Evolutionary conservation across 1,140 invertebrate species (phyloP).

Genomic region (Tyrophagus putrescentiae): DNA sequence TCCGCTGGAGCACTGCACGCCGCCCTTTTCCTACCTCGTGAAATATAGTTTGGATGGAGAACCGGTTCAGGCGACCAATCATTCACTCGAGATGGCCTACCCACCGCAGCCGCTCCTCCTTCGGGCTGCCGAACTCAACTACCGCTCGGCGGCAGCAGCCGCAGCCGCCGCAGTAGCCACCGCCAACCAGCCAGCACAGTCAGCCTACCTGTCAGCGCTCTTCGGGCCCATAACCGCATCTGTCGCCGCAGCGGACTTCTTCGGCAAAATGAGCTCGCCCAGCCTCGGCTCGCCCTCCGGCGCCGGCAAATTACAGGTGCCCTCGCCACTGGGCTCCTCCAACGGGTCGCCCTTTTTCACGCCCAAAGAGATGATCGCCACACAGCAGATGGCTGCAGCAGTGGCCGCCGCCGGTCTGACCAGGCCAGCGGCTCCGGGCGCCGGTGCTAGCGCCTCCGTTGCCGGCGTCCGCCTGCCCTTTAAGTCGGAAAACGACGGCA

Average conservation of each 20-base stretch:
- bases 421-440: constrained; percentile 24
- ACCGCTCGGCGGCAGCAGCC: constrained; percentile 43
- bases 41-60: constrained; percentile 27
- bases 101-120: constrained; percentile 41
- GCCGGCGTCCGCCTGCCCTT: constrained; percentile 32
- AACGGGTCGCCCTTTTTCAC: constrained; percentile 40
- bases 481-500: constrained; percentile 80
- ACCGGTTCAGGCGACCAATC: constrained; percentile 22
- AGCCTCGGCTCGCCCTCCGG: background rate
- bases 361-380: constrained; percentile 56
- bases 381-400: constrained; percentile 43
- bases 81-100: constrained; percentile 38
- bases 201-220: constrained; percentile 40
- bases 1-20: too few relatives aligned
- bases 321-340: constrained; percentile 10
- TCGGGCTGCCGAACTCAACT: constrained; percentile 47
- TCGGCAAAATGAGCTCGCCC: constrained; percentile 34
- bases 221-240: constrained; percentile 26
- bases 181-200: constrained; percentile 36
- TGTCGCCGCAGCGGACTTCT: constrained; percentile 28
- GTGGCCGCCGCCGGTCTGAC: constrained; percentile 31
- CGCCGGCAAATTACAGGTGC: constrained; percentile 29
- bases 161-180: constrained; percentile 38
- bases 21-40: too few relatives aligned
- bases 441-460: constrained; percentile 15